Percentiles rank a stretch among this genome's conserved stretches.
Conservation (phyloP, 2,797 vertebrate species). For the Silurus lanzhouensis region DNA sequence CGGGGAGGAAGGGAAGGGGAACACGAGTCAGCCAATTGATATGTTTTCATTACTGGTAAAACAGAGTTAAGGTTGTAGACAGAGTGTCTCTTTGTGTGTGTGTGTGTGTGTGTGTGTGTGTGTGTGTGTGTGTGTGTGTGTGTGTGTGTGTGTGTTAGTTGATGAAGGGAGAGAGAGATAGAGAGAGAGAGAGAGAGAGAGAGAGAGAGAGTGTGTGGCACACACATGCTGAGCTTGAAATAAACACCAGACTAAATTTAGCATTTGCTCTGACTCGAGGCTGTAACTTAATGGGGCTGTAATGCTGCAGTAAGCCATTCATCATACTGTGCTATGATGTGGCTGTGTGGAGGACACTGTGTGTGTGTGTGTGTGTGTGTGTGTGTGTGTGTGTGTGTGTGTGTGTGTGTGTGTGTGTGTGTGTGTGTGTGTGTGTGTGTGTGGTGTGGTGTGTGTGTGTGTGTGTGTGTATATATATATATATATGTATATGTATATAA, state of each 20-base stretch:
- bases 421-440: background rate
- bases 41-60: slow-evolving; percentile 55
- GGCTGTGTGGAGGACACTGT: slow-evolving; percentile 28
- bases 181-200: background rate
- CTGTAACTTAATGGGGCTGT: slow-evolving; percentile 53
- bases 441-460: background rate
- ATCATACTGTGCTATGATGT: slow-evolving; percentile 25
- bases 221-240: slow-evolving; percentile 57
- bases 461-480: background rate
- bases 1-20: background rate
- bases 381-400: background rate
- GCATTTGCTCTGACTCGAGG: slow-evolving; percentile 53
- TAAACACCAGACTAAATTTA: slow-evolving; percentile 64
- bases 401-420: too few species aligned
- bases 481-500: too few species aligned
- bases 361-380: too few species aligned
- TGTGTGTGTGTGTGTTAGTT: slow-evolving; percentile 26
- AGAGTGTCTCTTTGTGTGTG: slow-evolving; percentile 40
- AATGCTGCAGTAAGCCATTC: slow-evolving; percentile 46
- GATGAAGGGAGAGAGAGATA: background rate
- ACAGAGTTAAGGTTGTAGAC: slow-evolving; percentile 32
- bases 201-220: slow-evolving; percentile 25
- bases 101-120: slow-evolving; percentile 24
- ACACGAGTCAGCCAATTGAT: slow-evolving; percentile 24
- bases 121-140: background rate